A percentile compares a stretch with the other conserved stretches of the same genome.
phyloP scores from a whole-genome alignment of 2,888 invertebrate species.

The Cybosia mesomella region DNA sequence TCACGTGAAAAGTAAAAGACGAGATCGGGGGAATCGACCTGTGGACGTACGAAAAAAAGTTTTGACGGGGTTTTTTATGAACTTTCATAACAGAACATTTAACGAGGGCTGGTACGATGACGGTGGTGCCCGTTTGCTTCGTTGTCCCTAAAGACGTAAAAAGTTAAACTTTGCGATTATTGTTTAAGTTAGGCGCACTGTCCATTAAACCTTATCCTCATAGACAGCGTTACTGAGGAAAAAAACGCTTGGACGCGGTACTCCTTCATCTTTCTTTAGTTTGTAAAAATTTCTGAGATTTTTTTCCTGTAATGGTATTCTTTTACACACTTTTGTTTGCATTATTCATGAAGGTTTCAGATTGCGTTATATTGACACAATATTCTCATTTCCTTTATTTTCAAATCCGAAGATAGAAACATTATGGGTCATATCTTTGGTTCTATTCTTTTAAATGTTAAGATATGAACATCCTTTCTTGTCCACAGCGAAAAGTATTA shows the following conservation, averaged over 20 bases:
- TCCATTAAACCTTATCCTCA: conserved; percentile 45
- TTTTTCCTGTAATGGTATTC: conserved; percentile 30
- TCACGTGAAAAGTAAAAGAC: conserved; percentile 67
- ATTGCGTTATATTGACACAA: not conserved
- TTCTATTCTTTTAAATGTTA: too few relatives aligned
- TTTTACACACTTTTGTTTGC: conserved; percentile 31
- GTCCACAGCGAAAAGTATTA: too few relatives aligned
- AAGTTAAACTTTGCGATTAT: conserved; percentile 54
- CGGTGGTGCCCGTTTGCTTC: conserved; percentile 32
- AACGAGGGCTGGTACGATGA: conserved; percentile 52
- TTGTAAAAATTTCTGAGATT: conserved; percentile 23
- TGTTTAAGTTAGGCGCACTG: conserved; percentile 51
- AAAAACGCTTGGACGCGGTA: conserved; percentile 35
- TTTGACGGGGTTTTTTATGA: conserved; percentile 57
- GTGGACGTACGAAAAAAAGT: conserved; percentile 61
- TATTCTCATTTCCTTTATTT: not conserved
- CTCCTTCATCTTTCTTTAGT: conserved; percentile 35
- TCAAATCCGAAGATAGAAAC: not conserved
- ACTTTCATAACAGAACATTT: conserved; percentile 58
- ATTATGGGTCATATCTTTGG: not conserved
- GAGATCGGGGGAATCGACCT: conserved; percentile 58
- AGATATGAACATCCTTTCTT: too few relatives aligned
- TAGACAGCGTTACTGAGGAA: conserved; percentile 41
- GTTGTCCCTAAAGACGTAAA: conserved; percentile 48
- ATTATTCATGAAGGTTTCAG: conserved; percentile 11